Evolutionary conservation across 2,888 invertebrate species (phyloP).

Genomic region (Alloplasta piceator): DNA sequence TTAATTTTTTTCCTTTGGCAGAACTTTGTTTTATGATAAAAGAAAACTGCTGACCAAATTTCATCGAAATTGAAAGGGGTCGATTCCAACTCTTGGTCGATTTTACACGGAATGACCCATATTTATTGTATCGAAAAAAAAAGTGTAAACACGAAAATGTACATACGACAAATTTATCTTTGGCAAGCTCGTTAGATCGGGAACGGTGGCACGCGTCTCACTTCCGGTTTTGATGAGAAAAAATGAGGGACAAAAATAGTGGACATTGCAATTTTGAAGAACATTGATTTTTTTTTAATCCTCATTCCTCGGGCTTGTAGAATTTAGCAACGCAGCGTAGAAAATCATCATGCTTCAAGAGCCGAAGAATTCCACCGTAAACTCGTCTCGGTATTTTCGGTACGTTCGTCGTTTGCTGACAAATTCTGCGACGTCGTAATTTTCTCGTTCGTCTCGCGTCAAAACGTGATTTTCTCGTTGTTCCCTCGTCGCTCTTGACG

Average conservation of each 20-base stretch:
- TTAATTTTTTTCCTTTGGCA: no score
- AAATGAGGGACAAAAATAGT: not conserved
- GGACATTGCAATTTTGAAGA: constrained; percentile 10
- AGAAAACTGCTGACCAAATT: no score
- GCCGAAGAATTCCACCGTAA: constrained; percentile 62
- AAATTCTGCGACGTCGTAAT: constrained; percentile 27
- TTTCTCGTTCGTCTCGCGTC: constrained; percentile 39
- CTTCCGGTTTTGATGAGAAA: constrained; percentile 8
- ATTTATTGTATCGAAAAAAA: constrained; percentile 34
- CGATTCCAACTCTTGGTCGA: no score
- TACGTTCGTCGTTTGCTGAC: constrained; percentile 40
- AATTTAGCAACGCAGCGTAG: constrained; percentile 63
- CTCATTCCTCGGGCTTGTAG: constrained; percentile 56
- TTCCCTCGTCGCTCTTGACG: not conserved
- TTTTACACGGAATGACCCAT: no score
- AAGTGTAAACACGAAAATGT: constrained; percentile 37
- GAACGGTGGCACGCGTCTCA: constrained; percentile 50
- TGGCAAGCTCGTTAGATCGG: constrained; percentile 33
- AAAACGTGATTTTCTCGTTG: not conserved
- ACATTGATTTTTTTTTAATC: not conserved
- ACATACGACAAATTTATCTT: constrained; percentile 16
- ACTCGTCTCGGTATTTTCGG: constrained; percentile 66
- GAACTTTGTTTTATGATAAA: no score
- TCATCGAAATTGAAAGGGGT: no score
- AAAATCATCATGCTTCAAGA: constrained; percentile 67